Conservation (phyloP, 2,113 vertebrate species). For the Chaetops frenatus region DNA sequence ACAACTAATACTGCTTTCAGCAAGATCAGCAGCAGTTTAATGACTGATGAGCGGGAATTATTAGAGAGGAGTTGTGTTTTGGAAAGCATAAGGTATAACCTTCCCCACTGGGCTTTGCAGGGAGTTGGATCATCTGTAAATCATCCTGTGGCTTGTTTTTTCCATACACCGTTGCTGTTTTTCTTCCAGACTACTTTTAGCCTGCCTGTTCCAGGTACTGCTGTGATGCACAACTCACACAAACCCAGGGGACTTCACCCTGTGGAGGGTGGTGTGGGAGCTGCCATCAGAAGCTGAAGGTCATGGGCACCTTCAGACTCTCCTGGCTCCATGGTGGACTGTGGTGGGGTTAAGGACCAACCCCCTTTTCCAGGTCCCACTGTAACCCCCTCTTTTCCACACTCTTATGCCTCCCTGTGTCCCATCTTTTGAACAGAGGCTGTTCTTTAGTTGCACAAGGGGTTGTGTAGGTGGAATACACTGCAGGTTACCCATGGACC, state of each 20-base stretch:
- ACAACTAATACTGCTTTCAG: not conserved
- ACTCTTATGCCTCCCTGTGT: not conserved
- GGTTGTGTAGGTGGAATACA: accelerated
- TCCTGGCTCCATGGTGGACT: not conserved
- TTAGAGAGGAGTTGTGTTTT: not conserved
- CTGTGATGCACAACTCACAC: accelerated
- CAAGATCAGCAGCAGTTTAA: not conserved
- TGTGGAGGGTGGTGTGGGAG: accelerated
- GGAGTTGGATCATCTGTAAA: not conserved
- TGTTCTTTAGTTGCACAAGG: not conserved
- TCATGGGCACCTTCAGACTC: not conserved
- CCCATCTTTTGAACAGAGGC: not conserved
- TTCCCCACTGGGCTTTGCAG: not conserved
- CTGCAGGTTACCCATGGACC: not conserved
- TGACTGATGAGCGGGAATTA: not conserved
- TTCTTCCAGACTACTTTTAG: not conserved
- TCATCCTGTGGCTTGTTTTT: not conserved
- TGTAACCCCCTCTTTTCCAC: not conserved
- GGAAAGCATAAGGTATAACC: not conserved
- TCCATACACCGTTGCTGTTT: not conserved
- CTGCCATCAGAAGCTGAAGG: not conserved
- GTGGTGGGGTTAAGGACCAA: not conserved
- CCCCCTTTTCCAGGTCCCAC: not conserved
- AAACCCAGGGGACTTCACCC: not conserved
- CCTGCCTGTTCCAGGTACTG: not conserved